Base-by-base conservation (phyloP, 2,888 invertebrate species). In the Neuroscelio doddi region DNA sequence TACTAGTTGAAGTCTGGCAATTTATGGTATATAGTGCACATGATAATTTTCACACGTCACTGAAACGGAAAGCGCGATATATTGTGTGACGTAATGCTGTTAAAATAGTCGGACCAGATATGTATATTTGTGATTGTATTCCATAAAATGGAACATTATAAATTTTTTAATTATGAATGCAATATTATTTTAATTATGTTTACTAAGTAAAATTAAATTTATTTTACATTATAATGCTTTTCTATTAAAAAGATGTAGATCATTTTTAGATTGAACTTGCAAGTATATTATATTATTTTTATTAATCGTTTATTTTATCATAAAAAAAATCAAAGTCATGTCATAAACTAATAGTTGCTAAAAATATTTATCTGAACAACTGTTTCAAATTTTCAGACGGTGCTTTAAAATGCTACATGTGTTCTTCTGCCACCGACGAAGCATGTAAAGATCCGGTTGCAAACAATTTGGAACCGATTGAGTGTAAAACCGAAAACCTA, bases 371-470 rank as follows among this genome's bases (percentile, higher is more conserved):
- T 7, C 9, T 0, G 21, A 24, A 21, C 10, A 1, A 24, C 10
- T n/a, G 17, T 10, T 36, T 3, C 14, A 16, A 14, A n/a, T 50
- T 70, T 47, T 4, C 64, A 81, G 81, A 72, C 32, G 75, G 74
- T n/a, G 66, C 64, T 10, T 47, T 79, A 24, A 76, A 71, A 24
- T 82, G 82, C 65, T 81, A 80, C 68, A 73, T 75, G 64, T 82
- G 82, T 55, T 71, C 56, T 1, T 68, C 74, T 0, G 1, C 62
- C n/a, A 71, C 69, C 5, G 49, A 74, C 21, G 51, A 70, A 12
- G 64, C 45, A 0, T 80, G 81, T 50, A 70, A 61, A 16, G 71
- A 70, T n/a, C 69, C 67, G 0, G 36, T 36, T 1, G 42, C 68
- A 8, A 39, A 53, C 12, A 49, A 61, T 1, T 34, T 77, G 15